Conservation (phyloP, 2,888 invertebrate species). For the Zygothrica quintamaculata region DNA sequence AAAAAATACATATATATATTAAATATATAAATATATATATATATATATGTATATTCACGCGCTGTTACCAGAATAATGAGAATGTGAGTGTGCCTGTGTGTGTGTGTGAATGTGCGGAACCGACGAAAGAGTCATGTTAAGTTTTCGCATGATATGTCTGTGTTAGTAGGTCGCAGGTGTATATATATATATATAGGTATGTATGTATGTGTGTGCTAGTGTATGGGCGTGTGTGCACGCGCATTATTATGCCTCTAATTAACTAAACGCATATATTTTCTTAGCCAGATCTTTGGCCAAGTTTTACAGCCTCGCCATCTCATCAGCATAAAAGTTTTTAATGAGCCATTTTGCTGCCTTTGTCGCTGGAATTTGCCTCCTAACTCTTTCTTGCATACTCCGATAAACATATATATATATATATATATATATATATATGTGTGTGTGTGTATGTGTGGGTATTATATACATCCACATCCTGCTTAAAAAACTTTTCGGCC, state of each 20-base stretch:
- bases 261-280: slow-evolving; percentile 65
- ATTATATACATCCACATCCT: slow-evolving; percentile 17
- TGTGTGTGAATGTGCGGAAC: slow-evolving; percentile 15
- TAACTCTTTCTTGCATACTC: not conserved
- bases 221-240: slow-evolving; percentile 29
- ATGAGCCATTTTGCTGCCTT: slow-evolving; percentile 71
- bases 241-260: slow-evolving; percentile 72
- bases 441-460: not conserved
- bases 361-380: slow-evolving; percentile 29
- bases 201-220: slow-evolving; percentile 12
- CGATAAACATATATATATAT: not conserved
- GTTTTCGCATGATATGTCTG: slow-evolving; percentile 21
- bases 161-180: slow-evolving; percentile 56
- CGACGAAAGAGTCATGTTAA: slow-evolving; percentile 31
- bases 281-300: slow-evolving; percentile 61
- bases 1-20: slow-evolving; percentile 1
- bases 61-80: slow-evolving; percentile 36
- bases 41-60: slow-evolving; percentile 28
- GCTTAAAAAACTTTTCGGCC: slow-evolving; percentile 10
- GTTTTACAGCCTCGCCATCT: slow-evolving; percentile 56
- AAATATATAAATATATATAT: slow-evolving; percentile 4
- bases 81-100: slow-evolving; percentile 9
- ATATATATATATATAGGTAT: slow-evolving; percentile 4
- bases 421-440: not conserved
- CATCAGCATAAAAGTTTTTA: slow-evolving; percentile 77